Base-by-base conservation (phyloP, 2,888 invertebrate species). In the Zonitis immaculata region DNA sequence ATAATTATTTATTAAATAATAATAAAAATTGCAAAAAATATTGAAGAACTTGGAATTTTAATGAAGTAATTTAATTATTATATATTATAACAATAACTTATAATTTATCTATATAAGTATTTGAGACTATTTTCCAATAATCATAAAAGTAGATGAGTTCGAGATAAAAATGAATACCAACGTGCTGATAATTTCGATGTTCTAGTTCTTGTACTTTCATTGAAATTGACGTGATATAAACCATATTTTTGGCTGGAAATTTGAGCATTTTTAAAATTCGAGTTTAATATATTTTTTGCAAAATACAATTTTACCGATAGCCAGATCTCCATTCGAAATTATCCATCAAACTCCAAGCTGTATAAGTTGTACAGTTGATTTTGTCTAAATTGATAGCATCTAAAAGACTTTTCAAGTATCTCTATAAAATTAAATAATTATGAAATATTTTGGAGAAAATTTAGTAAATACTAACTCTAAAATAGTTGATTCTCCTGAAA, bases 221-320 rank as follows among this genome's bases (percentile, higher is more conserved):
- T 68, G 66, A 84, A 85, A 66, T 89, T 81, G 0, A 88, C 85
- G 63, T 81, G 76, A 60, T 82, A 83, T 0, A 88, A 62, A 6
- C 89, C 88, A 70, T 85, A 88, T 65, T 78, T 80, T 59, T 79
- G 77, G 8, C 84, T 85, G 71, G 5, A 44, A 46, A 27, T 47
- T 18, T 35, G 22, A 22, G 5, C 3, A 5, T 22, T 22, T 22
- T n/a, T n/a, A n/a, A n/a, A n/a, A n/a, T n/a, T n/a, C n/a, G n/a
- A n/a, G n/a, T n/a, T n/a, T n/a, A n/a, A n/a, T n/a, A n/a, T n/a
- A n/a, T n/a, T n/a, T n/a, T n/a, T n/a, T n/a, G n/a, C n/a, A n/a
- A n/a, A n/a, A n/a, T n/a, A n/a, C n/a, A n/a, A n/a, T n/a, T n/a
- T 61, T 63, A 64, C 63, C 47, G 42, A 45, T 58, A 65, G 28